These are phyloP conservation scores for Acanthiza pusilla DNA, from an alignment of 2,797 vertebrate species.

Conservation along the genomic window DNA sequence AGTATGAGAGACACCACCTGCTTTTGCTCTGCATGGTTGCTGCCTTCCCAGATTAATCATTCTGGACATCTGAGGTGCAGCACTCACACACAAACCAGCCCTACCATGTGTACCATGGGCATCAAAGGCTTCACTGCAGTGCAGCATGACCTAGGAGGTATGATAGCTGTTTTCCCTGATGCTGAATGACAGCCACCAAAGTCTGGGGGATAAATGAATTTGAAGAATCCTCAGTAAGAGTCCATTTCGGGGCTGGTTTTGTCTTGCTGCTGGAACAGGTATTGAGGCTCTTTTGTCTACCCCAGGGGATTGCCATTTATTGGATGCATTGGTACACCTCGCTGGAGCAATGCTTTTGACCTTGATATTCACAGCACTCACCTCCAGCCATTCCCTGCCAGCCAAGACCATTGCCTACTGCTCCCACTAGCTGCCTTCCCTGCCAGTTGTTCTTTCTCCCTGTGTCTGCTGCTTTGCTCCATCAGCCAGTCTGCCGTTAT, in stretches of 20 bases:
- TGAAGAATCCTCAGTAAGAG: background rate
- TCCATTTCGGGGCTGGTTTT: background rate
- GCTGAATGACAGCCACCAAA: background rate
- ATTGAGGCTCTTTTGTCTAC: background rate
- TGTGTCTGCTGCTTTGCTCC: background rate
- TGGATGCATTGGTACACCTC: accelerated
- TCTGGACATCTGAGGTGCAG: background rate
- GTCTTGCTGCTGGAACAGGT: background rate
- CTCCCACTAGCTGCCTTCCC: background rate
- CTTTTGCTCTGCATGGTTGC: background rate
- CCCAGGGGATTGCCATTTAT: background rate
- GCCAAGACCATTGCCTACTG: background rate
- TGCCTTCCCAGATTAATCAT: background rate
- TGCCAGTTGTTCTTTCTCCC: constrained; percentile 30
- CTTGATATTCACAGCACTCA: background rate
- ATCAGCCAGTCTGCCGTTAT: background rate
- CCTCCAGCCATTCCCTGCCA: background rate
- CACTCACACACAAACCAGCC: background rate
- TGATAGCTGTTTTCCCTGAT: background rate
- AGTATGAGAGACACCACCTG: background rate
- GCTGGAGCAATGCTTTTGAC: background rate
- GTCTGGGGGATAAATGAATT: background rate
- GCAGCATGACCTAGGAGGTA: background rate
- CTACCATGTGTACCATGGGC: accelerated
- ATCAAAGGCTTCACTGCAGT: background rate